Conservation (phyloP, 2,888 invertebrate genomes). For the Cryptus armator region DNA sequence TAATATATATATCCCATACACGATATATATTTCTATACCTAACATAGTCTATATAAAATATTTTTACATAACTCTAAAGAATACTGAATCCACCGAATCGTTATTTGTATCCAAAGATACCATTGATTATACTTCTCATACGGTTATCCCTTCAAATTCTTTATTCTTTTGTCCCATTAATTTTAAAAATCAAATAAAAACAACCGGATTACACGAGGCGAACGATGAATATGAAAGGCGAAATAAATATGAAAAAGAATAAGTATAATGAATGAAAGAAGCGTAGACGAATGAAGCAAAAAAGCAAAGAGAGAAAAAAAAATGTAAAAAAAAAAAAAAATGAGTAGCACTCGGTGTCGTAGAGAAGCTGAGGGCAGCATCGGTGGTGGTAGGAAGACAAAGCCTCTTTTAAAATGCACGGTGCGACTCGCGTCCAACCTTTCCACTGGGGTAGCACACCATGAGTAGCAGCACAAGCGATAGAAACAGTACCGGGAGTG, state of each 20-base stretch:
- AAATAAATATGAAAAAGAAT: background rate
- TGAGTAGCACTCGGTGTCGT: conserved; percentile 29
- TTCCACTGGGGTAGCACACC: conserved; percentile 42
- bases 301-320: background rate
- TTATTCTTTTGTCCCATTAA: background rate
- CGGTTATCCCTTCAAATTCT: background rate
- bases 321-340: background rate
- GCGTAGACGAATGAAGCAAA: background rate
- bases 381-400: conserved; percentile 46
- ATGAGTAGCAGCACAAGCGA: conserved; percentile 48
- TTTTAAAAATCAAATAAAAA: background rate
- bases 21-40: no score
- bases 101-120: no score
- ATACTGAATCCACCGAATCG: no score
- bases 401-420: conserved; percentile 65
- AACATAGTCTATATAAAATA: no score
- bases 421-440: conserved; percentile 47
- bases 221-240: background rate
- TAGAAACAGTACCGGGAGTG: conserved; percentile 56
- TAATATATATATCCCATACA: no score
- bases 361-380: conserved; percentile 25
- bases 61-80: no score
- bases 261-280: background rate
- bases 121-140: background rate
- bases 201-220: background rate